Evolutionary conservation across 2,797 vertebrate genomes (phyloP).

Genomic region (Sparus aurata): DNA sequence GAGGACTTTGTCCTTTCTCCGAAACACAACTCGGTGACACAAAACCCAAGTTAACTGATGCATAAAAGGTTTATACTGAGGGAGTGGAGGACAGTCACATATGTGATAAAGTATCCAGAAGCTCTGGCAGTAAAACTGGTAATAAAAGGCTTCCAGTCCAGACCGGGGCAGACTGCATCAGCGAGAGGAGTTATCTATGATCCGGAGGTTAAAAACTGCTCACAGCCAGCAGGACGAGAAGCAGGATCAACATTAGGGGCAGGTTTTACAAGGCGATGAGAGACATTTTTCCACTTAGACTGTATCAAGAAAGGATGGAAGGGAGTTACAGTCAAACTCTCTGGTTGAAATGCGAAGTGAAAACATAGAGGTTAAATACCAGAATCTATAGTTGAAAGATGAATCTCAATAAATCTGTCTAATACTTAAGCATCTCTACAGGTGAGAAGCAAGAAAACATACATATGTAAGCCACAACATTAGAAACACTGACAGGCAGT

Average conservation of each 20-base stretch:
- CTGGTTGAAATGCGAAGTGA: neutral
- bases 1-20: neutral
- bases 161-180: slow-evolving; percentile 25
- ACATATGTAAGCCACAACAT: neutral
- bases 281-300: neutral
- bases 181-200: slow-evolving; percentile 32
- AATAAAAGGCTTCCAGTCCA: slow-evolving; percentile 21
- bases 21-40: slow-evolving; percentile 1
- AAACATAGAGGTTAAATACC: neutral
- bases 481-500: too few relatives aligned
- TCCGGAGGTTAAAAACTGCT: slow-evolving; percentile 25
- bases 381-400: neutral
- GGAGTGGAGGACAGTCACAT: neutral
- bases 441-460: neutral
- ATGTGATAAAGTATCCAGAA: slow-evolving; percentile 3
- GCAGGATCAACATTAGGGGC: slow-evolving; percentile 3
- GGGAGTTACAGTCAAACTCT: neutral
- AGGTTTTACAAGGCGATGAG: slow-evolving; percentile 14
- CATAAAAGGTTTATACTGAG: slow-evolving; percentile 10
- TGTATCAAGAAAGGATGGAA: neutral
- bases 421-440: neutral
- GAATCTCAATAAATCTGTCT: neutral
- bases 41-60: slow-evolving; percentile 11
- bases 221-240: neutral
- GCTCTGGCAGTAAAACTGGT: slow-evolving; percentile 10